phyloP scores from a whole-genome alignment of 2,113 vertebrate genomes.

The Sisor rabdophorus region DNA sequence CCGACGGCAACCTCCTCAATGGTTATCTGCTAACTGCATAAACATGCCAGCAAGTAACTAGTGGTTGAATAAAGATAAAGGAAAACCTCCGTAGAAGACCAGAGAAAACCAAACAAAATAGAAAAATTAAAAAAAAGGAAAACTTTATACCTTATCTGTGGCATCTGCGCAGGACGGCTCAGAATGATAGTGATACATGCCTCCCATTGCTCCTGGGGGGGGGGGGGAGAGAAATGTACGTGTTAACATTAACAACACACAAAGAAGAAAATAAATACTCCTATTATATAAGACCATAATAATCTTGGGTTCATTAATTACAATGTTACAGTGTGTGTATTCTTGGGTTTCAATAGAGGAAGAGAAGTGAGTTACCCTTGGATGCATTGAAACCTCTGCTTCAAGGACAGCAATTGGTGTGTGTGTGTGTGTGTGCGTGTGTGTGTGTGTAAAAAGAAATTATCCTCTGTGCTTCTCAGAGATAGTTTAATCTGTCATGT shows the following conservation, averaged over 20 bases:
- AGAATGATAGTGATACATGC: constrained; percentile 67
- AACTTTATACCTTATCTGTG: constrained; percentile 65
- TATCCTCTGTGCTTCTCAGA: constrained; percentile 18
- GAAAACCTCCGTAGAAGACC: constrained; percentile 12
- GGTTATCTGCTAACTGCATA: no score
- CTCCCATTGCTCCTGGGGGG: constrained; percentile 63
- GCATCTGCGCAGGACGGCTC: constrained; percentile 67
- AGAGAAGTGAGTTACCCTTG: constrained; percentile 32
- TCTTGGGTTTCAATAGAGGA: constrained; percentile 36
- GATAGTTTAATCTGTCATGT: constrained; percentile 31
- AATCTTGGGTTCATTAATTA: background rate
- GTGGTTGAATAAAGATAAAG: constrained; percentile 8
- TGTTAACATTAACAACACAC: background rate
- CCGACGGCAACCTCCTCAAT: no score
- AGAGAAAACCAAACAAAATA: no score
- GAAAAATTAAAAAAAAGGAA: background rate
- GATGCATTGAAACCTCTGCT: constrained; percentile 36
- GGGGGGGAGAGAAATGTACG: constrained; percentile 4
- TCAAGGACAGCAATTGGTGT: constrained; percentile 58
- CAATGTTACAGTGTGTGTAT: constrained; percentile 12
- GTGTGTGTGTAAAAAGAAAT: constrained; percentile 35
- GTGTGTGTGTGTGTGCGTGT: background rate
- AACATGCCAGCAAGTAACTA: no score
- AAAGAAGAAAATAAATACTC: constrained; percentile 50
- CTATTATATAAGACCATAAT: constrained; percentile 60